These are phyloP conservation scores for Nomada fabriciana DNA, from an alignment of 2,888 invertebrate genomes.

Conservation along the genomic window DNA sequence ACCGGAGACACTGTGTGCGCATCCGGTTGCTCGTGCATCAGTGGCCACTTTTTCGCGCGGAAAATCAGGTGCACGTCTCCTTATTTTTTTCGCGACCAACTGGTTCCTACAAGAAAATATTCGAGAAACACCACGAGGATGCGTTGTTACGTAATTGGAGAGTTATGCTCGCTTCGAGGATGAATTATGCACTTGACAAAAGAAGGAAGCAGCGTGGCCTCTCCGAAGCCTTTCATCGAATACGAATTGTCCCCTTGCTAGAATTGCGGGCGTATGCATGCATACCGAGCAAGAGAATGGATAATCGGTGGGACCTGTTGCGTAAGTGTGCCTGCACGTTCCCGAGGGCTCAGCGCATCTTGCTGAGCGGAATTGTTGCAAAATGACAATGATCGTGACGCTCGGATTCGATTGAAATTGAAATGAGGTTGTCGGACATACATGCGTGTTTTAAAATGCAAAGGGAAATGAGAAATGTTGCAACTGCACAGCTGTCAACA, in stretches of 20 bases:
- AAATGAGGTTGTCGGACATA: not conserved
- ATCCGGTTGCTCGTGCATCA: constrained; percentile 44
- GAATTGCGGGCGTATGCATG: not conserved
- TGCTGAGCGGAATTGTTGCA: not conserved
- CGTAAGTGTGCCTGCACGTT: not conserved
- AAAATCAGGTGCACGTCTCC: constrained; percentile 7
- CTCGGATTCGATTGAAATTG: not conserved
- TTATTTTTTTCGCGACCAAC: constrained; percentile 14
- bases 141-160: constrained; percentile 13
- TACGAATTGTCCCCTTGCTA: not conserved
- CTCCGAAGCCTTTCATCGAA: not conserved
- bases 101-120: not conserved
- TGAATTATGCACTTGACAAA: not conserved
- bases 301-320: not conserved
- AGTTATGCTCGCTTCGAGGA: constrained; percentile 13
- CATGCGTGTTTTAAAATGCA: no score
- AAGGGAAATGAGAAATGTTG: no score
- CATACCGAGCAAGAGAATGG: not conserved
- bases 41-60: constrained; percentile 23
- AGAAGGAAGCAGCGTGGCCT: not conserved
- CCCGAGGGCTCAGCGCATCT: not conserved
- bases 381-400: not conserved
- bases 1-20: constrained; percentile 30
- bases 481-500: no score
- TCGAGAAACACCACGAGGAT: not conserved